A percentile compares a stretch with the other conserved stretches of the same genome.
phyloP scores from a whole-genome alignment of 92 coral and sea anemone genomes.

The Actinostola sp. region DNA sequence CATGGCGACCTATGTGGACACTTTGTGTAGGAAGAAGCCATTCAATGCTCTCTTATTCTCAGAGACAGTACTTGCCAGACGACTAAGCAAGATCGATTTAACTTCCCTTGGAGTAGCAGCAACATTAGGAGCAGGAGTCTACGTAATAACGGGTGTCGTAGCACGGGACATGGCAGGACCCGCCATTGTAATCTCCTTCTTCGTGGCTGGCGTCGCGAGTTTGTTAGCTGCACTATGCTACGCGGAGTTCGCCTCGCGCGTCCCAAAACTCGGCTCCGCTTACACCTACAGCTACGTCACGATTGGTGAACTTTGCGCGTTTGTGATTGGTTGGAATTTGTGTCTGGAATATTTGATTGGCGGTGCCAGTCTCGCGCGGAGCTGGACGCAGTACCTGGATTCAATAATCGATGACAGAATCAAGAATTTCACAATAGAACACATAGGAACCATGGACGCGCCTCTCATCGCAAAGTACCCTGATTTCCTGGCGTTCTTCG shows the following conservation, averaged over 20 bases:
- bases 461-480: constrained; percentile 63
- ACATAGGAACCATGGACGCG: constrained; percentile 60
- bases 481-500: constrained; percentile 73
- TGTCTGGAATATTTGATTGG: constrained; percentile 82
- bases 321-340: constrained; percentile 90
- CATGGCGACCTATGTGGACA: constrained; percentile 5
- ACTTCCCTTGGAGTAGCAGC: constrained; percentile 92
- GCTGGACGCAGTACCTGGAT: constrained; percentile 85
- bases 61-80: constrained; percentile 75
- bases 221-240: constrained; percentile 82
- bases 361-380: constrained; percentile 67
- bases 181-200: constrained; percentile 75
- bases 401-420: constrained; percentile 61
- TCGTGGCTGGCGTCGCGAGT: constrained; percentile 76
- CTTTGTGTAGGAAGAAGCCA: constrained; percentile 52
- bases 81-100: constrained; percentile 77
- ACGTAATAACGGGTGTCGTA: constrained; percentile 80
- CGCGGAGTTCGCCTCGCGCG: constrained; percentile 87
- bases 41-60: constrained; percentile 59
- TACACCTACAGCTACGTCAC: constrained; percentile 79
- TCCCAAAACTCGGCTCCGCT: constrained; percentile 88
- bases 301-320: constrained; percentile 88
- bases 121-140: constrained; percentile 83
- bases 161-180: constrained; percentile 82
- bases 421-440: constrained; percentile 51